Conservation (phyloP, 2,113 vertebrate species). For the Hippopotamus amphibius region DNA sequence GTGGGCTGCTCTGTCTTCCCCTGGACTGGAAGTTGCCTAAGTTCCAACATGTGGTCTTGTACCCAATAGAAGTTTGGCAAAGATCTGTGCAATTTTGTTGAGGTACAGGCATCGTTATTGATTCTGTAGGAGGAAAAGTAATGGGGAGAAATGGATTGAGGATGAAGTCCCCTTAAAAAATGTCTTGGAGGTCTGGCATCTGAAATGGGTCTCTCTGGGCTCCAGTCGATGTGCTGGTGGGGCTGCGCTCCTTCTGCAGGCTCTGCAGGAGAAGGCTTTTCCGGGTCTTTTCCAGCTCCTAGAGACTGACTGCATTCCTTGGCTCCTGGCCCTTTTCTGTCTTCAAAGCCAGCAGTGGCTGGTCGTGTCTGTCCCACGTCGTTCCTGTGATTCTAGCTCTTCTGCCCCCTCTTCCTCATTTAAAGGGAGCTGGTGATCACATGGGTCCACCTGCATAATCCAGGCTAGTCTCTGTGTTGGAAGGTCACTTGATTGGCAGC, state of each 20-base stretch:
- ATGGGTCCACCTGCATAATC: neutral
- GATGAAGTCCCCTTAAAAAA: neutral
- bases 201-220: neutral
- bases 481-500: neutral
- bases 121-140: neutral
- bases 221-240: neutral
- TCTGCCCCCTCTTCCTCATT: neutral
- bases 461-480: neutral
- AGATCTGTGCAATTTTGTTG: neutral
- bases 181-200: neutral
- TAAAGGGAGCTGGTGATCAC: neutral
- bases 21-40: neutral
- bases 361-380: neutral
- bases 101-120: neutral
- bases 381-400: neutral
- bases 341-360: neutral
- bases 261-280: fast-evolving
- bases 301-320: neutral
- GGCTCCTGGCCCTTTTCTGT: neutral
- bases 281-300: neutral
- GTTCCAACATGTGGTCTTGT: neutral
- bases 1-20: neutral
- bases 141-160: neutral
- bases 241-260: neutral
- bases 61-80: neutral